Evolutionary conservation across 2,797 vertebrate species (phyloP).

Genomic region (Podarcis lilfordi): DNA sequence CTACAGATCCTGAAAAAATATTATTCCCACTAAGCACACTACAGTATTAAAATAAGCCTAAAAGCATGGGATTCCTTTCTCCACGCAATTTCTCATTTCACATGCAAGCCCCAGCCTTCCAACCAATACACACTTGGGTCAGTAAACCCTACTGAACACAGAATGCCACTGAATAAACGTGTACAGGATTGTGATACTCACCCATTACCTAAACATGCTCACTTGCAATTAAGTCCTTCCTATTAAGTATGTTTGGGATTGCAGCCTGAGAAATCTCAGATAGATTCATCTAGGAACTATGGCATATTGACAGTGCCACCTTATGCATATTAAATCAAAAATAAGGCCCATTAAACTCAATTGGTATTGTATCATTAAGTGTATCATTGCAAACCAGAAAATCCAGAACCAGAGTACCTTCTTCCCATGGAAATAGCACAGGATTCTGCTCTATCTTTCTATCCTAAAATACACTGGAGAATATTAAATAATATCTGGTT

Average conservation of each 20-base stretch:
- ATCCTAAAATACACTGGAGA: background rate
- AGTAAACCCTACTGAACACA: background rate
- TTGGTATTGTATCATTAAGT: background rate
- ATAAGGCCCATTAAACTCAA: background rate
- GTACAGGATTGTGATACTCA: background rate
- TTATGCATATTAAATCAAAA: background rate
- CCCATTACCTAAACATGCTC: background rate
- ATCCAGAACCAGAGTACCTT: background rate
- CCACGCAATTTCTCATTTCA: background rate
- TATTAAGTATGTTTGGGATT: background rate
- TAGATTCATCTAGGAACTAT: background rate
- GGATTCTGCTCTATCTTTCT: background rate
- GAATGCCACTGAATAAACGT: no score
- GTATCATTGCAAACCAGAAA: background rate
- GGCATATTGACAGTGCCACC: no score
- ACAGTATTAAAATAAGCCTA: background rate
- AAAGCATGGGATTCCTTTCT: background rate
- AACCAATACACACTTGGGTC: background rate
- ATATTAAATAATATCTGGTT: background rate
- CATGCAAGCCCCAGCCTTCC: background rate
- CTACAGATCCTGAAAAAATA: background rate
- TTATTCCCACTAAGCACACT: background rate
- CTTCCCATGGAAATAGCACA: background rate
- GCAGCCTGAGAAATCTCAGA: background rate
- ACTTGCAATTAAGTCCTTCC: background rate